Conservation (phyloP, 2,888 invertebrate genomes). For the Hofmannophila pseudospretella region DNA sequence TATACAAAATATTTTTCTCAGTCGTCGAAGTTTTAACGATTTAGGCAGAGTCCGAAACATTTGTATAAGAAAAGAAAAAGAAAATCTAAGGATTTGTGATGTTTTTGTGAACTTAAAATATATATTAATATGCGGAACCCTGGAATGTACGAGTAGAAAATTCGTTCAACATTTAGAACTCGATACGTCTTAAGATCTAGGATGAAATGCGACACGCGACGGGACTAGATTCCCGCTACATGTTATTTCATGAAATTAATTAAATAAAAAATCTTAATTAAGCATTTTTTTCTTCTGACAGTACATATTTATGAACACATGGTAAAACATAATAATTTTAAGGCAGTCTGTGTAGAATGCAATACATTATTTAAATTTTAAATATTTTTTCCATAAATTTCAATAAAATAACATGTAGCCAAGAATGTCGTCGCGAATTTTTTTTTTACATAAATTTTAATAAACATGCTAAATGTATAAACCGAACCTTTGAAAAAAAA, state of each 20-base stretch:
- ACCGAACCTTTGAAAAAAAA: conserved; percentile 21
- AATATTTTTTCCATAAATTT: too few species aligned
- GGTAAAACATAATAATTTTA: too few species aligned
- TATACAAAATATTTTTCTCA: conserved; percentile 59
- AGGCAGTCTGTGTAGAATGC: neutral
- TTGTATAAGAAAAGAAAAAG: conserved; percentile 11
- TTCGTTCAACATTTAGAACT: conserved; percentile 56
- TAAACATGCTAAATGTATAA: conserved; percentile 20
- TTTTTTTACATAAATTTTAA: conserved; percentile 18
- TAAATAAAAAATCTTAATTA: conserved; percentile 8
- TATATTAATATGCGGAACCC: conserved; percentile 42
- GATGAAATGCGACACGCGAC: conserved; percentile 67
- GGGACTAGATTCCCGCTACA: conserved; percentile 66
- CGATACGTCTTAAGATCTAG: conserved; percentile 53
- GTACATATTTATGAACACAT: too few species aligned
- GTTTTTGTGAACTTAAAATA: conserved; percentile 43
- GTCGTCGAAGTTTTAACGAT: conserved; percentile 45
- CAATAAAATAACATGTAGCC: conserved; percentile 59
- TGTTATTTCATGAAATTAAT: conserved; percentile 44
- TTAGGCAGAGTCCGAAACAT: conserved; percentile 38
- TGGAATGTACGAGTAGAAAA: conserved; percentile 74
- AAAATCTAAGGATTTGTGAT: conserved; percentile 40
- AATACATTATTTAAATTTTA: too few species aligned
- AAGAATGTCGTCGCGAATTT: conserved; percentile 61
- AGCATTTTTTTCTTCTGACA: too few species aligned